phyloP scores from a whole-genome alignment of 2,888 invertebrate genomes.

The Platycheirus albimanus region DNA sequence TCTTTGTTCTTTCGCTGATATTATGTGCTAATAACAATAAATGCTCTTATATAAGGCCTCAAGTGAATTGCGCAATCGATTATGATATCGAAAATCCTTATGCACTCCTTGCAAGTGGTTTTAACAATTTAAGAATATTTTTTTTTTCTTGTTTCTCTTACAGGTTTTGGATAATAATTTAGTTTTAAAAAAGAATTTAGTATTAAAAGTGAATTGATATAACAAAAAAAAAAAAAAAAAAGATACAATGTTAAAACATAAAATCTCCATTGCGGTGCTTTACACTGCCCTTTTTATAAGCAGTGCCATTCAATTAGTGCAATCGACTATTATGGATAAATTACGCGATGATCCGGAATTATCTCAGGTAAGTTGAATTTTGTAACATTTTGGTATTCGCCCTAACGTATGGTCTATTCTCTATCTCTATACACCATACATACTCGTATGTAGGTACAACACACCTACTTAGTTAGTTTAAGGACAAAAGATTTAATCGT shows the following conservation, averaged over 20 bases:
- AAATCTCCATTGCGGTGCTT: conserved; percentile 54
- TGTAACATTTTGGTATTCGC: background rate
- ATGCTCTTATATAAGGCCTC: conserved; percentile 61
- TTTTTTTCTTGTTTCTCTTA: conserved; percentile 16
- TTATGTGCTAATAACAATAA: conserved; percentile 51
- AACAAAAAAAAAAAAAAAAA: conserved; percentile 20
- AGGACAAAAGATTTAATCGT: conserved; percentile 24
- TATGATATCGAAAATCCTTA: conserved; percentile 52
- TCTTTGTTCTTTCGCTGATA: conserved; percentile 36
- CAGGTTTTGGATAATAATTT: conserved; percentile 48
- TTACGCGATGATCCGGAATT: conserved; percentile 86
- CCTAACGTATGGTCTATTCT: no score
- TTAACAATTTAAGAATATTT: background rate
- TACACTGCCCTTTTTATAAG: conserved; percentile 60
- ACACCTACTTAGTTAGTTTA: background rate
- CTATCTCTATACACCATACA: no score
- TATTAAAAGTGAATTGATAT: conserved; percentile 48
- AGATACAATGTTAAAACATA: conserved; percentile 60
- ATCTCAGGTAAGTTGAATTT: conserved; percentile 85
- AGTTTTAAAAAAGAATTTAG: conserved; percentile 3
- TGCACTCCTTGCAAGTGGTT: conserved; percentile 52
- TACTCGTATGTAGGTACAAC: background rate
- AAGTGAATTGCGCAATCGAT: conserved; percentile 70
- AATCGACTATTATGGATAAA: conserved; percentile 85
- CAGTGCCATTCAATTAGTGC: conserved; percentile 75